Percentiles rank a stretch among this genome's conserved stretches.
Conservation (phyloP, 1,140 invertebrate species). For the Pararge aegeria region DNA sequence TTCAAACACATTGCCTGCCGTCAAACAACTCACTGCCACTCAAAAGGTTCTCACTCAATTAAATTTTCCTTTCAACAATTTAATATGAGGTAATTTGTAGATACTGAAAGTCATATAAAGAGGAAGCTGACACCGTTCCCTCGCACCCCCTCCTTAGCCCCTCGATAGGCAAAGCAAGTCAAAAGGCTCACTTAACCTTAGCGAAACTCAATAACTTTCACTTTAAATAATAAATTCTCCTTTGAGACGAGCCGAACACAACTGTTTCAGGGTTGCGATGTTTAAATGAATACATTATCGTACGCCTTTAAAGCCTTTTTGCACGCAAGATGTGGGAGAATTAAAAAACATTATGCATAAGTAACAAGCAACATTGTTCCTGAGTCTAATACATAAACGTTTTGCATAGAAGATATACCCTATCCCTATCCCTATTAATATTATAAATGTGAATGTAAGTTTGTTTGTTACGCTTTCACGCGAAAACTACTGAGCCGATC, state of each 20-base stretch:
- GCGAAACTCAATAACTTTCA: constrained; percentile 77
- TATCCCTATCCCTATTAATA: too few relatives aligned
- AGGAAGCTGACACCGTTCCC: constrained; percentile 55
- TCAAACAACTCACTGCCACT: constrained; percentile 13
- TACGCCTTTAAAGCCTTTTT: constrained; percentile 14
- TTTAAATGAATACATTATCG: constrained; percentile 39
- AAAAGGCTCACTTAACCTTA: constrained; percentile 76
- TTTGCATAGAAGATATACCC: not conserved
- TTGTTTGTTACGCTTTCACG: too few relatives aligned
- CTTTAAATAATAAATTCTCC: constrained; percentile 75
- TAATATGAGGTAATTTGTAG: constrained; percentile 52
- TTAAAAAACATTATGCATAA: constrained; percentile 8
- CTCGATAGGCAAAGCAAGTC: constrained; percentile 56
- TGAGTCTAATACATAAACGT: not conserved
- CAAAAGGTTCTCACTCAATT: constrained; percentile 32
- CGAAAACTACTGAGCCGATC: too few relatives aligned
- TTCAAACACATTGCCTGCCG: constrained; percentile 1
- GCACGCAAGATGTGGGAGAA: not conserved
- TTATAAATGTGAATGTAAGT: too few relatives aligned
- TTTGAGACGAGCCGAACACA: constrained; percentile 64
- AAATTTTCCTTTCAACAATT: constrained; percentile 29
- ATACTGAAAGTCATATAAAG: constrained; percentile 54
- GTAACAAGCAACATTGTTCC: not conserved
- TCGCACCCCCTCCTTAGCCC: constrained; percentile 42
- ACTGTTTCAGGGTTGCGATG: constrained; percentile 56